A percentile compares a stretch with the other conserved stretches of the same genome.
Conservation (phyloP, 2,113 vertebrate species). For the Nematolebias whitei region DNA sequence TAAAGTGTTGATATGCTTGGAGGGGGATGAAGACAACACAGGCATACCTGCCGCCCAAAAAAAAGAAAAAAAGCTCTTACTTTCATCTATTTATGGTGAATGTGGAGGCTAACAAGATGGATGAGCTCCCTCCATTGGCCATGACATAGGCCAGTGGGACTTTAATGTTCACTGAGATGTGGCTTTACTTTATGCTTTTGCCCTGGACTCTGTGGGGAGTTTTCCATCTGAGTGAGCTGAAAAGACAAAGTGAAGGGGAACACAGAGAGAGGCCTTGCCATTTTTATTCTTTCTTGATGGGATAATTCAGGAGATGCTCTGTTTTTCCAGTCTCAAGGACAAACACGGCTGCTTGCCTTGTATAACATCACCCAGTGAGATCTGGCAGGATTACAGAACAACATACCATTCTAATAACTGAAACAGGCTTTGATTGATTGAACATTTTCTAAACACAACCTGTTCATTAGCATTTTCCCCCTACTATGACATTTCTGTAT, state of each 20-base stretch:
- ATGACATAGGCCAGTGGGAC: conserved; percentile 34
- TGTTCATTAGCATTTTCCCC: neutral
- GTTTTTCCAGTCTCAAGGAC: conserved; percentile 12
- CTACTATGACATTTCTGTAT: neutral
- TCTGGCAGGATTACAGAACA: conserved; percentile 14
- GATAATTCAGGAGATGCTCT: conserved; percentile 31
- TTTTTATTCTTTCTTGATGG: conserved; percentile 41
- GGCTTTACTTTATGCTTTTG: conserved; percentile 25
- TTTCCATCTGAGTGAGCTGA: conserved; percentile 34
- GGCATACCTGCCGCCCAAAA: neutral
- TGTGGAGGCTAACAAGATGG: conserved; percentile 60
- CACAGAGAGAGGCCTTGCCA: conserved; percentile 6
- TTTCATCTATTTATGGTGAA: conserved; percentile 40
- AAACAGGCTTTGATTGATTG: neutral
- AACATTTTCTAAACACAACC: neutral
- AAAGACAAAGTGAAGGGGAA: conserved; percentile 31
- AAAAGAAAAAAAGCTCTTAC: conserved; percentile 18
- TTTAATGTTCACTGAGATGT: conserved; percentile 54
- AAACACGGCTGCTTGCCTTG: conserved; percentile 1
- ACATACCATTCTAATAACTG: neutral
- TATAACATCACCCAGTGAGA: conserved; percentile 4
- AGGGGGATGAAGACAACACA: conserved; percentile 36
- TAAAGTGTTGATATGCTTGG: conserved; percentile 12
- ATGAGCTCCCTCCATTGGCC: conserved; percentile 60
- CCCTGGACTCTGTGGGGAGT: conserved; percentile 40